Evolutionary conservation across 2,888 invertebrate species (phyloP).

Genomic region (Beris morrisii): DNA sequence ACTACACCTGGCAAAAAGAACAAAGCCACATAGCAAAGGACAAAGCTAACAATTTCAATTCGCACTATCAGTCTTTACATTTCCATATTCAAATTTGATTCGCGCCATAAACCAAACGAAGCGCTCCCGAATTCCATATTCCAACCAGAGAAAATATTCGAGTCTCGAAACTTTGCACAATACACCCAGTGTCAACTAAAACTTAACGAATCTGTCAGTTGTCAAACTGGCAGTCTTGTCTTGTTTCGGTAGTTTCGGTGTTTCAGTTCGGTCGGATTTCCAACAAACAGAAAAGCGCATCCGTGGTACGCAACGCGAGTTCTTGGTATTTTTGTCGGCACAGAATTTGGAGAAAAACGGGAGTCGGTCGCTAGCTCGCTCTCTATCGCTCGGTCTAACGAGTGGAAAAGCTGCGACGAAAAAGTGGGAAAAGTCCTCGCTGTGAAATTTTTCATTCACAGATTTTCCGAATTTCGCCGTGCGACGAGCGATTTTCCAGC

Average conservation of each 20-base stretch:
- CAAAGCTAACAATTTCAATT: too few relatives aligned
- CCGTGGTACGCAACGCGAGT: background rate
- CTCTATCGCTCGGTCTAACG: background rate
- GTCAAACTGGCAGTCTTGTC: conserved; percentile 6
- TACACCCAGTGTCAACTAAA: background rate
- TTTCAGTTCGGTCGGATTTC: background rate
- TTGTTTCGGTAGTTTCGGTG: background rate
- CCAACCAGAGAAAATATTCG: background rate
- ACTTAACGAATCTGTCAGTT: conserved; percentile 15
- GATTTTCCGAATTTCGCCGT: conserved; percentile 19
- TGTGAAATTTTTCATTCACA: conserved; percentile 23
- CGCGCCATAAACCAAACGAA: too few relatives aligned
- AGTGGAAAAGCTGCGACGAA: conserved; percentile 12
- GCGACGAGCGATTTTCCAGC: background rate
- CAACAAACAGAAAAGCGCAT: conserved; percentile 1
- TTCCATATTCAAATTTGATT: too few relatives aligned
- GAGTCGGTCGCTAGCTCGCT: background rate
- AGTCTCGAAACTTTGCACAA: background rate
- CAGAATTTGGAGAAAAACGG: background rate
- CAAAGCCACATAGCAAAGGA: too few relatives aligned
- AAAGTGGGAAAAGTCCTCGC: conserved; percentile 1
- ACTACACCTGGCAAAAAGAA: too few relatives aligned
- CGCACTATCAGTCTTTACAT: too few relatives aligned
- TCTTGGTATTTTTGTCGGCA: background rate
- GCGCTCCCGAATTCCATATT: too few relatives aligned